Base-by-base conservation (phyloP, 2,888 invertebrate species). In the Cylindroiulus punctatus region DNA sequence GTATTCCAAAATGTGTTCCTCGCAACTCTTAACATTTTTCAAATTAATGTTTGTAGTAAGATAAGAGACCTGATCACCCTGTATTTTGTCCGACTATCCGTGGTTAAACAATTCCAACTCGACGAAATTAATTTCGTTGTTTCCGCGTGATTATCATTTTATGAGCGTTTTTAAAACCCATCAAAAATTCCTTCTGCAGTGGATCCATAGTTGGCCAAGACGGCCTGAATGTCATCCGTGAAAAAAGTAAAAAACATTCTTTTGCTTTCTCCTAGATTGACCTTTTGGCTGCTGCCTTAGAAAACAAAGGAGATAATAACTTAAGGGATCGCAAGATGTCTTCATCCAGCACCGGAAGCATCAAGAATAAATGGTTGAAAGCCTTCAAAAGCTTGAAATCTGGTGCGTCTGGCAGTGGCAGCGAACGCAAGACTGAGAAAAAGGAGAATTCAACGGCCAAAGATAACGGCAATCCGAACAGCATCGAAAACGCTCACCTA, bases 341-440 rank as follows among this genome's bases (percentile, higher is more conserved):
- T 81, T 94, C 95, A 86, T 94, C 95, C 36, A 88, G 88, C 42
- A 89, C 89, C 30, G 89, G 89, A 32, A 89, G 89, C 83, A 98
- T 98, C 94, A 98, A 98, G 93, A 97, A 96, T 91, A 98, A 98
- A 93, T 98, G 98, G 98, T 93, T 98, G 90, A 98, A 98, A 92
- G 98, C 98, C 88, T 97, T 98, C 93, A 95, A 96, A 91, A 97
- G 96, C 92, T 93, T 98, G 89, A 97, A 97, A 92, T 88, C 89
- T 22, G 89, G 89, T 17, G 26, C 84, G 17, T 76, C 52, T 57
- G 76, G 85, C 22, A 85, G 85, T 85, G 52, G 76, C 22, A 32
- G 36, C 4, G 85, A 85, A 65, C 85, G 85, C 19, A 57, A 76
- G 22, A 40, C 19, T n/a, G 86, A 86, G 7, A 86, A 81, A n/a